Evolutionary conservation across 2,888 invertebrate species (phyloP).

Genomic region (Apamea anceps): DNA sequence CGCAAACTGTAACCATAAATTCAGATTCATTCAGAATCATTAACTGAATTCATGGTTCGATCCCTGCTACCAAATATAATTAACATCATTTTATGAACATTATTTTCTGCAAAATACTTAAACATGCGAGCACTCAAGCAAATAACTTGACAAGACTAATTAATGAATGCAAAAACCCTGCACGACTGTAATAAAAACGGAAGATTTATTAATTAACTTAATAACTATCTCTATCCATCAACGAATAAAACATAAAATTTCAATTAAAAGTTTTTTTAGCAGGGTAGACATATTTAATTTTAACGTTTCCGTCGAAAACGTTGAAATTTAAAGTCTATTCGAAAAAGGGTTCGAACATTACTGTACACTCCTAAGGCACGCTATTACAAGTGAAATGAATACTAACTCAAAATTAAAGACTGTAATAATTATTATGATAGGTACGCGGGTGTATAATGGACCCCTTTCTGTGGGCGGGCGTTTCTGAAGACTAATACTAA

Average conservation of each 20-base stretch:
- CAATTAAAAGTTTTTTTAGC: background rate
- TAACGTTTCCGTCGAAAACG: too few relatives aligned
- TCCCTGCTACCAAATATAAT: too few relatives aligned
- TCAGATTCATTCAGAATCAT: too few relatives aligned
- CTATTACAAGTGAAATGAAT: background rate
- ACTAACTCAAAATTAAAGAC: background rate
- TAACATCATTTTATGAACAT: background rate
- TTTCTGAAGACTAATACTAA: background rate
- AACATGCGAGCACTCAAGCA: background rate
- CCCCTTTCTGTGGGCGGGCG: background rate
- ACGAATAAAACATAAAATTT: constrained; percentile 7
- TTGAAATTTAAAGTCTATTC: background rate
- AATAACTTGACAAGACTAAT: background rate
- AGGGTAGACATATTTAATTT: too few relatives aligned
- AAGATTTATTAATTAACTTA: background rate
- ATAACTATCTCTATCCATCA: background rate
- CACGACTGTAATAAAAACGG: background rate
- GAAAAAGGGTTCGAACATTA: background rate
- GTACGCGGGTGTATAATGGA: background rate
- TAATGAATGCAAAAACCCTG: background rate
- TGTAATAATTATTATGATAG: background rate
- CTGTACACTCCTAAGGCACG: background rate
- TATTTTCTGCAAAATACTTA: background rate
- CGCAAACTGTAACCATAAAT: too few relatives aligned
- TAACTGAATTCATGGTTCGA: too few relatives aligned